A percentile compares a stretch with the other conserved stretches of the same genome.
These are phyloP conservation scores for Anarsia innoxiella DNA, from an alignment of 2,888 invertebrate species.

Conservation along the genomic window DNA sequence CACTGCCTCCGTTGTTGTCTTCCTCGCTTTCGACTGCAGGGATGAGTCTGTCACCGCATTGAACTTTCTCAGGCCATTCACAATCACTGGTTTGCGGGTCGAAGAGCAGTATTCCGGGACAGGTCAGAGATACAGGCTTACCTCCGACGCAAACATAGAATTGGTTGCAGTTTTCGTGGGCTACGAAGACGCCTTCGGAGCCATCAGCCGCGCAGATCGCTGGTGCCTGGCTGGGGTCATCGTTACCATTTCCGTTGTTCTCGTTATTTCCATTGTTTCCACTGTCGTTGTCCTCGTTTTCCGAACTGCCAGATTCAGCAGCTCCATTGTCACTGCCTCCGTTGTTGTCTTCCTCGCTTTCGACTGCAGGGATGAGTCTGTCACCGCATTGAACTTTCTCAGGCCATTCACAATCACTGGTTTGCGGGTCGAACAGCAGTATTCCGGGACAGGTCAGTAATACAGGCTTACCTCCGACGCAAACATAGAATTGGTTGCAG, in stretches of 20 bases:
- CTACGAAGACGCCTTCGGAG: constrained; percentile 18
- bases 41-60: constrained; percentile 18
- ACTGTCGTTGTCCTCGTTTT: background rate
- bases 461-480: constrained; percentile 23
- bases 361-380: constrained; percentile 24
- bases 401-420: constrained; percentile 30
- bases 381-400: constrained; percentile 26
- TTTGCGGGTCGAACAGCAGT: constrained; percentile 15
- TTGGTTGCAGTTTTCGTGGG: constrained; percentile 19
- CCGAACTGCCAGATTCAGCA: constrained; percentile 4
- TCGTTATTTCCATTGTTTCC: constrained; percentile 1
- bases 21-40: constrained; percentile 7
- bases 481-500: constrained; percentile 34
- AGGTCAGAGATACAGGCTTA: constrained; percentile 4
- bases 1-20: background rate
- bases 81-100: constrained; percentile 15
- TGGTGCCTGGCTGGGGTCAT: constrained; percentile 18
- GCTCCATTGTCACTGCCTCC: constrained; percentile 21
- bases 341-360: constrained; percentile 14
- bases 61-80: constrained; percentile 20
- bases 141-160: constrained; percentile 12
- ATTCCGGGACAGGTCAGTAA: constrained; percentile 17
- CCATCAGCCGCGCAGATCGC: constrained; percentile 15
- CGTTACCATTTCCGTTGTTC: constrained; percentile 1
- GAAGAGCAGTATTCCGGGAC: constrained; percentile 14